phyloP scores from a whole-genome alignment of 2,797 vertebrate genomes.

The Lacerta viridis region DNA sequence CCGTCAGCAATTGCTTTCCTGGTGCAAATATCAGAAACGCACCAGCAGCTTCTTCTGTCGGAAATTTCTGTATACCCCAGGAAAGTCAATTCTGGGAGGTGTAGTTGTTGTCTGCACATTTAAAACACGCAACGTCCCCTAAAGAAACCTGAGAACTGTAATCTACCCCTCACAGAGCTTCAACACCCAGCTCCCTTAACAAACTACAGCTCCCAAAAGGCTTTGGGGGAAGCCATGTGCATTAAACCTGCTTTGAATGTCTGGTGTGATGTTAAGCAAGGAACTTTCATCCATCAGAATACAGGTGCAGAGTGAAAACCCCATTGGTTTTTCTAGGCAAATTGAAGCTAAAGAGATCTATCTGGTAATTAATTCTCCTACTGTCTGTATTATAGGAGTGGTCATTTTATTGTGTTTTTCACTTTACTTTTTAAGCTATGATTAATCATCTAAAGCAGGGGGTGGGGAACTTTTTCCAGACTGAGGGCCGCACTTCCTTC shows the following conservation, averaged over 20 bases:
- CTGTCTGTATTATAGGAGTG: background rate
- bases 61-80: background rate
- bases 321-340: background rate
- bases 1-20: background rate
- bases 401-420: background rate
- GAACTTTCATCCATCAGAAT: too few species aligned
- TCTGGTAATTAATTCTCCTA: background rate
- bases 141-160: too few species aligned
- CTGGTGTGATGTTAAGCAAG: too few species aligned
- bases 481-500: too few species aligned
- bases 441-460: background rate
- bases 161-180: too few species aligned
- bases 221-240: too few species aligned
- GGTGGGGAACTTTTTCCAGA: too few species aligned
- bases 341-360: background rate
- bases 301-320: background rate
- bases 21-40: background rate
- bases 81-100: background rate
- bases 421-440: background rate
- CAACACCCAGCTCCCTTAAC: too few species aligned
- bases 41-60: background rate
- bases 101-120: background rate
- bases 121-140: background rate
- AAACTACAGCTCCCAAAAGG: too few species aligned
- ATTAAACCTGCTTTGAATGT: too few species aligned